Evolutionary conservation across 1,140 invertebrate genomes (phyloP), one percentile per base, ranked within the genome.

Genomic region (Drosophila varians): DNA sequence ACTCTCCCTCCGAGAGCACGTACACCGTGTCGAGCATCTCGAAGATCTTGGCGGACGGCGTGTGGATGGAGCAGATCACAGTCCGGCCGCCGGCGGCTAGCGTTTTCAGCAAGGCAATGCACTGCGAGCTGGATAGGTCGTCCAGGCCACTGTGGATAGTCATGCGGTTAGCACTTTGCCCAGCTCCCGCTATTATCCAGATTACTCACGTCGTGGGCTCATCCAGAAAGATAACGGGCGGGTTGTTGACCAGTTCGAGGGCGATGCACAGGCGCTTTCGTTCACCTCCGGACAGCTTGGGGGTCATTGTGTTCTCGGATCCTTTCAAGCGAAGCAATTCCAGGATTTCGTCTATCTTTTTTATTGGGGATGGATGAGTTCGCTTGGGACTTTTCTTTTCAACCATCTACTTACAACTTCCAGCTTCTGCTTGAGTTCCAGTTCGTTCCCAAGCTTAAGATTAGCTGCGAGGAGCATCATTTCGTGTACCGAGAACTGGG

Each of bases 191-290:
- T 9, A 5, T 43, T 11, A 7, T 9, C 7, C 11, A 12, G 14
- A 34, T 28, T 45, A 26, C 93, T 94, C 92, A 96, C 96, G 95
- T 96, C 1, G 96, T 97, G 0, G 96, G 96, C 90, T 97, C 96
- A 80, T 97, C 96, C 4, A 97, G 90, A 82, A 97, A 96, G 60
- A 97, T 93, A 1, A 99, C 94, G 1, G 97, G 96, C n/a, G 98
- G 98, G 92, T 99, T 99, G 91, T 98, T 98, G 11, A 99, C 93
- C 8, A 99, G 92, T 92, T 99, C 98, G 18, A 98, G 90, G 5
- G 97, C 98, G 28, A 99, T 98, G 0, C 96, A 97, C 4, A 99
- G 92, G 25, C 98, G 92, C 91, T 99, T 99, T 49, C 94, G 94
- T 91, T 99, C 97, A 0, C 98, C 98, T 0, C 98, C 98, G 0